Conservation (phyloP, 2,888 invertebrate species). For the Lepidochrysops patricia region DNA sequence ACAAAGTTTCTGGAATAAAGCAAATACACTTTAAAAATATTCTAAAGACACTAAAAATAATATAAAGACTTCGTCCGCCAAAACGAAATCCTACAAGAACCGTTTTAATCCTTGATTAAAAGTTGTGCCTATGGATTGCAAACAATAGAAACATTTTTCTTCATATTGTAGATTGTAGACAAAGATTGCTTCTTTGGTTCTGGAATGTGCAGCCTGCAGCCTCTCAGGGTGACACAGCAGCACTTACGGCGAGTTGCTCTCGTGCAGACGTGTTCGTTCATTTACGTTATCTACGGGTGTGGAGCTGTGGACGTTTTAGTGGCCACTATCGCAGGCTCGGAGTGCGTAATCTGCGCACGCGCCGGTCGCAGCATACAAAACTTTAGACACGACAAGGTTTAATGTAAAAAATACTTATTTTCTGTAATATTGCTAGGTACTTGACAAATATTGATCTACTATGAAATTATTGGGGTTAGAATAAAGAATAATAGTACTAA, state of each 20-base stretch:
- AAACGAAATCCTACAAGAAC: too few relatives aligned
- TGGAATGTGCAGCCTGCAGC: not conserved
- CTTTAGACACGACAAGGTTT: conserved; percentile 19
- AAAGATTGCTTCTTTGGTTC: not conserved
- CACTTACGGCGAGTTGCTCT: not conserved
- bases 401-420: too few relatives aligned
- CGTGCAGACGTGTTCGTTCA: not conserved
- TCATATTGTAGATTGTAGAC: too few relatives aligned
- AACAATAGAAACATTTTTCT: too few relatives aligned
- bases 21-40: not conserved
- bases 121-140: too few relatives aligned
- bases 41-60: too few relatives aligned
- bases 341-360: conserved; percentile 58
- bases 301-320: conserved; percentile 46
- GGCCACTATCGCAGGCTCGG: conserved; percentile 30
- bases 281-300: conserved; percentile 25
- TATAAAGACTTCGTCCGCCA: too few relatives aligned
- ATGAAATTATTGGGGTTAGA: not conserved
- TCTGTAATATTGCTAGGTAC: too few relatives aligned
- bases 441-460: too few relatives aligned
- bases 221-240: not conserved
- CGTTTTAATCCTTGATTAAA: too few relatives aligned
- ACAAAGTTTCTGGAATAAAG: too few relatives aligned
- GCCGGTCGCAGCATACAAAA: conserved; percentile 28
- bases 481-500: not conserved